Conservation (phyloP, 2,797 vertebrate species). For the Bovichtus variegatus region DNA sequence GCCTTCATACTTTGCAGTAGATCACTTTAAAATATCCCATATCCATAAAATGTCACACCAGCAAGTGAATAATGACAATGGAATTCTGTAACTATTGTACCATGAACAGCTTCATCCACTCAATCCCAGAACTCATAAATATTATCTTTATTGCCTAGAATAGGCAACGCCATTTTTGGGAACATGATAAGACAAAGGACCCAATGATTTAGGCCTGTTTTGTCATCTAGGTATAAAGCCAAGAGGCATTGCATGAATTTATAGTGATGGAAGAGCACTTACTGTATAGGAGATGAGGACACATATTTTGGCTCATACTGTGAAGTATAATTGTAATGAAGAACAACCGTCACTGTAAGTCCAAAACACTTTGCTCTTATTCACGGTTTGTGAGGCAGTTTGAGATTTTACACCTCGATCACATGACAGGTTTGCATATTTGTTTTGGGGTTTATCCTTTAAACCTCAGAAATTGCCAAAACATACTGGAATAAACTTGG, state of each 20-base stretch:
- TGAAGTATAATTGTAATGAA: not conserved
- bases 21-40: conserved; percentile 45
- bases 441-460: not conserved
- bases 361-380: not conserved
- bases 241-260: conserved; percentile 9
- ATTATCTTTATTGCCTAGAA: conserved; percentile 18
- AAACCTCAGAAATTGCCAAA: not conserved
- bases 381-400: not conserved
- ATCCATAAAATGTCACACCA: conserved; percentile 43
- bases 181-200: conserved; percentile 21
- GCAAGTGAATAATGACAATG: conserved; percentile 35
- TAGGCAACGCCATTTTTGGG: conserved; percentile 8
- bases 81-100: conserved; percentile 14
- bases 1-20: conserved; percentile 8
- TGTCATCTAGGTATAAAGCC: conserved; percentile 13
- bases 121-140: conserved; percentile 23
- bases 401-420: not conserved
- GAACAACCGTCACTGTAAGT: not conserved
- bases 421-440: not conserved
- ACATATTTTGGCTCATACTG: not conserved
- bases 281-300: not conserved
- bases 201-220: conserved; percentile 28
- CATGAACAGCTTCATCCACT: conserved; percentile 34
- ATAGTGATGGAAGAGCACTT: conserved; percentile 4
- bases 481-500: not conserved